phyloP scores from a whole-genome alignment of 1,140 invertebrate species.

The Pseudomyrmex concolor region DNA sequence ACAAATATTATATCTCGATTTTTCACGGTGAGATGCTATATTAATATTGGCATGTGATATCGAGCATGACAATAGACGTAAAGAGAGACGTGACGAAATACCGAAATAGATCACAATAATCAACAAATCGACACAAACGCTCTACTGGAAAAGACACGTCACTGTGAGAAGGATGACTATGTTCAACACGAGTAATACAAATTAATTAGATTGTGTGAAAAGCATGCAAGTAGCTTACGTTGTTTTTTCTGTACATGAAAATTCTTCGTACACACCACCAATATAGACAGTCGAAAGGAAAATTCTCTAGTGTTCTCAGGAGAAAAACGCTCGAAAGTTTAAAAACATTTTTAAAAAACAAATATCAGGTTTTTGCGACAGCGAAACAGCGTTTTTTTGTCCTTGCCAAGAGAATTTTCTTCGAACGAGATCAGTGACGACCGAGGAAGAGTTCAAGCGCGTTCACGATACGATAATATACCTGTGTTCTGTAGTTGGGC shows the following conservation, averaged over 20 bases:
- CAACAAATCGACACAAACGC: constrained; percentile 43
- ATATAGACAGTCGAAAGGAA: constrained; percentile 33
- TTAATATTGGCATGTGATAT: background rate
- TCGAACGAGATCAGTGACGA: background rate
- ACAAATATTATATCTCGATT: no score
- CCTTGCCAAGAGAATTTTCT: background rate
- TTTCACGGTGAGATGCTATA: no score
- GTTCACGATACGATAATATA: constrained; percentile 66
- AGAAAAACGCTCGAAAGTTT: constrained; percentile 4
- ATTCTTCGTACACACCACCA: constrained; percentile 42
- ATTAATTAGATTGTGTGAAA: constrained; percentile 48
- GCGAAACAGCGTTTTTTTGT: no score
- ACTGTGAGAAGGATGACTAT: constrained; percentile 26
- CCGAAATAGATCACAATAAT: background rate
- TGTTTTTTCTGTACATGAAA: constrained; percentile 57
- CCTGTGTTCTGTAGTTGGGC: constrained; percentile 85
- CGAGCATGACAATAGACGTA: background rate
- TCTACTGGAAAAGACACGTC: constrained; percentile 22
- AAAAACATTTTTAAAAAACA: background rate
- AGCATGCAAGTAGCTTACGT: constrained; percentile 60
- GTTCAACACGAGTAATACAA: constrained; percentile 33
- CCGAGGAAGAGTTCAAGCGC: background rate
- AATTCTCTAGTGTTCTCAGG: background rate
- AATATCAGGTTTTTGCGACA: no score
- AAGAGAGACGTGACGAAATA: background rate